Evolutionary conservation across 2,113 vertebrate species (phyloP).

Genomic region (Zosterops borbonicus): DNA sequence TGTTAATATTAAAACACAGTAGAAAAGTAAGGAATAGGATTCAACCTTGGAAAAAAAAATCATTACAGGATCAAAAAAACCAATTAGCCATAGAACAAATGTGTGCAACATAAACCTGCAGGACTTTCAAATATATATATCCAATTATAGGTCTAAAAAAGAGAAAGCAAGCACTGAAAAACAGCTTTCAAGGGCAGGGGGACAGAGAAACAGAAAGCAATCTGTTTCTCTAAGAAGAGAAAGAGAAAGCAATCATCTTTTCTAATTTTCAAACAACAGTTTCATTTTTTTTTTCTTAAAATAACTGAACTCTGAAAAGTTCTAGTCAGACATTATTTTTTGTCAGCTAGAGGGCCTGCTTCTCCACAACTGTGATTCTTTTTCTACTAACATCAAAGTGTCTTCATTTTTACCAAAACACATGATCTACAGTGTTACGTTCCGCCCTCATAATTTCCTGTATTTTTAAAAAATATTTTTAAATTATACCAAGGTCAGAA

Average conservation of each 20-base stretch:
- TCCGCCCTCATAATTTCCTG: neutral
- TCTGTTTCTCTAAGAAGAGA: neutral
- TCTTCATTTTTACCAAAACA: neutral
- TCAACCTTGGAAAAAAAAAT: neutral
- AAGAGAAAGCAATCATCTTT: neutral
- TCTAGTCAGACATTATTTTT: neutral
- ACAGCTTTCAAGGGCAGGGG: neutral
- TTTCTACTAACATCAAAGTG: slow-evolving; percentile 1
- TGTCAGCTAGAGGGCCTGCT: slow-evolving; percentile 47
- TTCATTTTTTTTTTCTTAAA: neutral
- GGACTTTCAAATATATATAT: neutral
- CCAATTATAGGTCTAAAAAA: neutral
- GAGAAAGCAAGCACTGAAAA: neutral
- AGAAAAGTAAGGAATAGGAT: neutral
- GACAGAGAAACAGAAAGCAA: too few species aligned
- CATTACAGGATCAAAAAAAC: neutral
- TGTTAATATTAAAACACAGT: neutral
- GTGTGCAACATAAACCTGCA: neutral
- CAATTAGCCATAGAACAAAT: neutral
- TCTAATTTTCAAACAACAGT: neutral
- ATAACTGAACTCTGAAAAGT: neutral
- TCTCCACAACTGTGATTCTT: neutral
- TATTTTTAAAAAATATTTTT: neutral
- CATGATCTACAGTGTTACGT: neutral
- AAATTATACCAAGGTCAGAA: neutral